Percentiles rank a stretch among this genome's conserved stretches.
Conservation (phyloP, 2,113 vertebrate species). For the Oceanodroma tethys region DNA sequence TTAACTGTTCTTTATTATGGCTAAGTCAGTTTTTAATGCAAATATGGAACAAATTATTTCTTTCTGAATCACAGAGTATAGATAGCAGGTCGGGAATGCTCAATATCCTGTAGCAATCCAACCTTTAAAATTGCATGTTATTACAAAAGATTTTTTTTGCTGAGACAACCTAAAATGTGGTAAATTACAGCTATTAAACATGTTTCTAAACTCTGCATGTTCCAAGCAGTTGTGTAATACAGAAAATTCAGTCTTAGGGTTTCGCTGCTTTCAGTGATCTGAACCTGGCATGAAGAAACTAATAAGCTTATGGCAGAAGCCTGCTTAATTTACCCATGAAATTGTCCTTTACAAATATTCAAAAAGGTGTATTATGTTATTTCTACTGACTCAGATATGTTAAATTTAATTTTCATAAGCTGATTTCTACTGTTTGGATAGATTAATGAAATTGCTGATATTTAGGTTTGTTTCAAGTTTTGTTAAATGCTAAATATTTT, state of each 20-base stretch:
- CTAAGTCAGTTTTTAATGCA: neutral
- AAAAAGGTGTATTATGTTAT: neutral
- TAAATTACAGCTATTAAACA: constrained; percentile 4
- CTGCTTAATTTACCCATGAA: neutral
- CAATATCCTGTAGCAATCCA: neutral
- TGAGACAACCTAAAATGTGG: neutral
- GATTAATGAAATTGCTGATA: neutral
- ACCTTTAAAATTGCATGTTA: neutral
- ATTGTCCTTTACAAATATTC: neutral
- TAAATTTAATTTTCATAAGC: neutral
- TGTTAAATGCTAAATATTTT: too few species aligned
- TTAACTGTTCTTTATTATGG: neutral
- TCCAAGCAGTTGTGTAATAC: neutral
- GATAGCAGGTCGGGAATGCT: neutral
- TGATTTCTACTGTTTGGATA: neutral
- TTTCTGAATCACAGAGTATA: neutral
- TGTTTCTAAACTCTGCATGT: neutral
- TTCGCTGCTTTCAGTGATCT: neutral
- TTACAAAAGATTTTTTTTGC: neutral
- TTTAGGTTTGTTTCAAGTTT: neutral
- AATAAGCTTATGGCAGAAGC: neutral
- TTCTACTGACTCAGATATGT: neutral
- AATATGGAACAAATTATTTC: neutral
- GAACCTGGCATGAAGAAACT: neutral
- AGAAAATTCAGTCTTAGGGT: neutral